Conservation (phyloP, 2,797 vertebrate species). For the Cacajao melanocephalus region DNA sequence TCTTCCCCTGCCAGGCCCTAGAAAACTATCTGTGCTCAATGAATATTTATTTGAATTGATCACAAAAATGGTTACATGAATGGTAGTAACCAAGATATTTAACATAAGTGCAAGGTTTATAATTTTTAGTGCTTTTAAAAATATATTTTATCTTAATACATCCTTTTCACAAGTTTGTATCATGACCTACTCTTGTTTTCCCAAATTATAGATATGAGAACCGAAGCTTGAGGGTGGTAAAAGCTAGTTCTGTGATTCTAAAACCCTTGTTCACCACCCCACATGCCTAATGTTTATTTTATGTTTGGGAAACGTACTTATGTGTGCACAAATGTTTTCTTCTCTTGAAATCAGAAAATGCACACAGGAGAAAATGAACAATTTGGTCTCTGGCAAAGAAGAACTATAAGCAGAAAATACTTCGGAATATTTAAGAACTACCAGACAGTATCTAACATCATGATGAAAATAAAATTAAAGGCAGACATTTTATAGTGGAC, state of each 20-base stretch:
- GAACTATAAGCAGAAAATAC: slow-evolving; percentile 9
- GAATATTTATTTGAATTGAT: neutral
- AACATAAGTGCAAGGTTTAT: neutral
- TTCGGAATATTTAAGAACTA: neutral
- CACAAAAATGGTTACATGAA: neutral
- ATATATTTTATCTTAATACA: neutral
- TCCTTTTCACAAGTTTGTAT: neutral
- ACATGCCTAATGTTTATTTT: neutral
- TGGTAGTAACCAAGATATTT: neutral
- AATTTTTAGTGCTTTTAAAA: neutral
- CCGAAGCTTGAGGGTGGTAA: neutral
- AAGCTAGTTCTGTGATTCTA: neutral
- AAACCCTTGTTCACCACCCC: neutral
- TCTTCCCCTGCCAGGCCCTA: neutral
- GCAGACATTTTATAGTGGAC: neutral
- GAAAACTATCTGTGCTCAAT: neutral
- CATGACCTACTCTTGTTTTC: neutral
- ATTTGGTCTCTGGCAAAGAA: neutral
- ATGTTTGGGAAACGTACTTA: neutral
- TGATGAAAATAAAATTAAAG: neutral
- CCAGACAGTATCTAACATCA: neutral
- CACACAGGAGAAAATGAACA: neutral
- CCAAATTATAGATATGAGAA: neutral
- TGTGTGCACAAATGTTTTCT: neutral
- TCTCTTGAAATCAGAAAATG: slow-evolving; percentile 23